Evolutionary conservation across 2,888 invertebrate genomes (phyloP), one percentile per base, ranked within the genome.

Genomic region (Listrodromus nycthemerus): DNA sequence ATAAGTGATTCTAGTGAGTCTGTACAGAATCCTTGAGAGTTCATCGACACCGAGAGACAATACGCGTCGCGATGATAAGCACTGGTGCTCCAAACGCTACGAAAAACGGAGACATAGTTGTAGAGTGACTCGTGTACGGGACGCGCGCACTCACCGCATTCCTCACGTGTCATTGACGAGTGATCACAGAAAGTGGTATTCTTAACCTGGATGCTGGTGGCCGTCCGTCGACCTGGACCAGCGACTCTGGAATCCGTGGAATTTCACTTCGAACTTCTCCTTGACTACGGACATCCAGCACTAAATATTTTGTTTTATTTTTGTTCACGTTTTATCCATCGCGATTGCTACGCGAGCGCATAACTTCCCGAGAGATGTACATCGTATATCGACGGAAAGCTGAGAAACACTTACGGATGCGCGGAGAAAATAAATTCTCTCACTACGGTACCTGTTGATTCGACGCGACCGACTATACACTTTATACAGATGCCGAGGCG

Each of bases 91-190:
- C 37, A 69, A 75, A 63, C 67, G 41, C 37, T 30, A 41, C 21
- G 37, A 37, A 41, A 30, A 45, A 24, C 45, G 21, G 67, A 70
- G 24, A 67, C 48, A 45, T 16, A 45, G 19, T 27, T 65, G 13
- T 55, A 21, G 55, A 24, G 50, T 16, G 33, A 63, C 33, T 74
- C 30, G 61, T 27, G 10, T 82, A 78, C 63, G 80, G 61, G 85
- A 80, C 87, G 84, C 19, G 61, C 58, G 50, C 27, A 81, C 91
- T 92, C 86, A 92, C 90, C 90, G 89, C 91, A 90, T 91, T 92
- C 89, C 89, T 89, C 86, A 86, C 89, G 89, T 91, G 90, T 92
- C 91, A 91, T 90, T 87, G 89, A 90, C 89, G 89, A 89, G 87
- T 88, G 88, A 90, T 89, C 65, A 88, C 78, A 88, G 85, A 89